phyloP scores from a whole-genome alignment of 2,888 invertebrate species.

The Sthenelais limicola region DNA sequence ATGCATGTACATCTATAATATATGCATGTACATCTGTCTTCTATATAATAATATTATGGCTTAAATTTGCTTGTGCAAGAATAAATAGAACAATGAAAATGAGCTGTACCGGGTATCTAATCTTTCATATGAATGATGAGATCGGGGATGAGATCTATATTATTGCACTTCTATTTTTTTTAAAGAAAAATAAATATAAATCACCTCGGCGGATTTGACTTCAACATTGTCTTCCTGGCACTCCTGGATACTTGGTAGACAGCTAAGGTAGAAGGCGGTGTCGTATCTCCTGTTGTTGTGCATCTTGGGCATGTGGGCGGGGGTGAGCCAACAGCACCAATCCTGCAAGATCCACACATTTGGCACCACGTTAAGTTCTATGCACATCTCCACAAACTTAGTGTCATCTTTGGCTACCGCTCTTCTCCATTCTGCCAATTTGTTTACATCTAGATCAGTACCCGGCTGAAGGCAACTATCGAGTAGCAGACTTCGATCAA shows the following conservation, averaged over 20 bases:
- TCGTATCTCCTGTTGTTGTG: conserved; percentile 42
- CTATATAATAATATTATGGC: too few species aligned
- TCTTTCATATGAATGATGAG: too few species aligned
- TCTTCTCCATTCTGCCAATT: conserved; percentile 49
- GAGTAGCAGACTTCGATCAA: conserved; percentile 5
- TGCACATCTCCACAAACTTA: conserved; percentile 81
- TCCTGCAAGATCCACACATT: conserved; percentile 85
- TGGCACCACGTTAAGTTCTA: conserved; percentile 81
- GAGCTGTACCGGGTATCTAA: too few species aligned
- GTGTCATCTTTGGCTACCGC: conserved; percentile 77
- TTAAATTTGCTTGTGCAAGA: too few species aligned
- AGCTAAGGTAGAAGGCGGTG: conserved; percentile 44
- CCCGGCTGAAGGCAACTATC: background rate
- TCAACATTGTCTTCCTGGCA: conserved; percentile 39
- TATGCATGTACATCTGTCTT: too few species aligned
- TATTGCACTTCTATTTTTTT: too few species aligned
- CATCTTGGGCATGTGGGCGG: conserved; percentile 65
- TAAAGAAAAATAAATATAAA: too few species aligned
- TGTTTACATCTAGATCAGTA: too few species aligned
- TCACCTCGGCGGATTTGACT: conserved; percentile 42
- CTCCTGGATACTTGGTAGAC: background rate
- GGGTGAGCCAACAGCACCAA: conserved; percentile 89
- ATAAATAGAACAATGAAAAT: too few species aligned
- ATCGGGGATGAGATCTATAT: too few species aligned
- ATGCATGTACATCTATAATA: too few species aligned